Evolutionary conservation across 2,113 vertebrate genomes (phyloP).

Genomic region (Dipodomys stephensi): DNA sequence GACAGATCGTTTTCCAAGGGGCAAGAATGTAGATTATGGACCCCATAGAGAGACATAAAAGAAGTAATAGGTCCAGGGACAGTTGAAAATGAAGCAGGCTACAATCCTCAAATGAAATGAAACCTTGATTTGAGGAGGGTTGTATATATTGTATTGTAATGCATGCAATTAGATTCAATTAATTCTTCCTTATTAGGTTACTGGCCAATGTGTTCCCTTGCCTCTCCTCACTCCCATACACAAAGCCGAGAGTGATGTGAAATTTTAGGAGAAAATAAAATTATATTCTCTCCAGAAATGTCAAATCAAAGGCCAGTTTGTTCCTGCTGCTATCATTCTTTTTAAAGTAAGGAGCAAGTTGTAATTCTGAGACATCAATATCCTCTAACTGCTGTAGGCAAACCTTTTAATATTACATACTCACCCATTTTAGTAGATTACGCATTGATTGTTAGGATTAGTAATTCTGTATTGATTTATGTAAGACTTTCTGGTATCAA

Average conservation of each 20-base stretch:
- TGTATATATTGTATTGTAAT: not conserved
- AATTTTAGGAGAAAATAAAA: not conserved
- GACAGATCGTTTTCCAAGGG: conserved; percentile 19
- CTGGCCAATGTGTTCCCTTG: fast-evolving
- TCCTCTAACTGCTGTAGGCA: not conserved
- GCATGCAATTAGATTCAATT: not conserved
- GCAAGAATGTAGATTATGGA: not conserved
- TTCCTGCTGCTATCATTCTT: not conserved
- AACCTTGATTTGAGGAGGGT: not conserved
- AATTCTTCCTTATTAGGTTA: not conserved
- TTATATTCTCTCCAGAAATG: not conserved
- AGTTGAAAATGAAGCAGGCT: not conserved
- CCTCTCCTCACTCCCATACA: not conserved
- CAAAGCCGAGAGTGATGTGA: not conserved
- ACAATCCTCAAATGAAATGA: not conserved
- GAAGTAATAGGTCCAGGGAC: not conserved
- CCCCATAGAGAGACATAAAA: not conserved
- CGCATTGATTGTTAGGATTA: not conserved
- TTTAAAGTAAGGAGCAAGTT: not conserved
- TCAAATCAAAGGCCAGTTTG: not conserved
- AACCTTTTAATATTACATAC: not conserved
- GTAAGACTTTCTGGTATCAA: not conserved
- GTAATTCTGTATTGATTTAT: not conserved
- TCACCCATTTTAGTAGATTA: not conserved
- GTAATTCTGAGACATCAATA: not conserved